phyloP scores from a whole-genome alignment of 2,888 invertebrate species.

The Lepidochrysops patricia region DNA sequence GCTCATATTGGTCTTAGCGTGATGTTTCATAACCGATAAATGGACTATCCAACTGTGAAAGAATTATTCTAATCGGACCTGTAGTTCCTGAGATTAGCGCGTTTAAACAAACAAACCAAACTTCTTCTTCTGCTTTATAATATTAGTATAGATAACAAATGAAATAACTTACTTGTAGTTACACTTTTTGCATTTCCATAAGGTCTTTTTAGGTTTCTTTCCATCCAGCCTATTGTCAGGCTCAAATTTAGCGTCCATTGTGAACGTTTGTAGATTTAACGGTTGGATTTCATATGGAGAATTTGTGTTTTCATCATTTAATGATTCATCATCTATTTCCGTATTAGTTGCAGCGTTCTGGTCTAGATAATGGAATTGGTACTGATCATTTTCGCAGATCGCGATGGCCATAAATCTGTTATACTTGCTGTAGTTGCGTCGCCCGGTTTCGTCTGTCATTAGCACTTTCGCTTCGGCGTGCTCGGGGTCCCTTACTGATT shows the following conservation, averaged over 20 bases:
- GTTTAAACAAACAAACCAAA: too few species aligned
- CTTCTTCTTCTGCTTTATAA: too few species aligned
- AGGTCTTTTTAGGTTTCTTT: constrained; percentile 78
- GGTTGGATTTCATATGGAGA: constrained; percentile 75
- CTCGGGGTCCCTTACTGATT: constrained; percentile 87
- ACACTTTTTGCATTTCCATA: constrained; percentile 94
- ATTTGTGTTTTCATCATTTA: constrained; percentile 59
- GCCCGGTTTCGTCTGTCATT: constrained; percentile 93
- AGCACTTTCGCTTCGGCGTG: constrained; percentile 88
- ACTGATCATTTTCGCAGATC: constrained; percentile 70
- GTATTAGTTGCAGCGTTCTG: constrained; percentile 54
- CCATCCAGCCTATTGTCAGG: constrained; percentile 40
- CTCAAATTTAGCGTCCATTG: constrained; percentile 42
- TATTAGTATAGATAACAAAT: too few species aligned
- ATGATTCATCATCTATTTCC: constrained; percentile 62
- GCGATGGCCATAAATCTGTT: constrained; percentile 87
- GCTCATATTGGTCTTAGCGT: too few species aligned
- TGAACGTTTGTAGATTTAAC: constrained; percentile 72
- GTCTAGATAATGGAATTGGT: constrained; percentile 60
- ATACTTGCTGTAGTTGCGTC: constrained; percentile 93
- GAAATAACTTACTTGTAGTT: constrained; percentile 81
- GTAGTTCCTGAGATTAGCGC: too few species aligned
- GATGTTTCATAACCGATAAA: too few species aligned
- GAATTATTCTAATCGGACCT: too few species aligned
- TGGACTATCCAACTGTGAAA: too few species aligned